phyloP scores from a whole-genome alignment of 2,797 vertebrate genomes.

The Pseudochirops corinnae region DNA sequence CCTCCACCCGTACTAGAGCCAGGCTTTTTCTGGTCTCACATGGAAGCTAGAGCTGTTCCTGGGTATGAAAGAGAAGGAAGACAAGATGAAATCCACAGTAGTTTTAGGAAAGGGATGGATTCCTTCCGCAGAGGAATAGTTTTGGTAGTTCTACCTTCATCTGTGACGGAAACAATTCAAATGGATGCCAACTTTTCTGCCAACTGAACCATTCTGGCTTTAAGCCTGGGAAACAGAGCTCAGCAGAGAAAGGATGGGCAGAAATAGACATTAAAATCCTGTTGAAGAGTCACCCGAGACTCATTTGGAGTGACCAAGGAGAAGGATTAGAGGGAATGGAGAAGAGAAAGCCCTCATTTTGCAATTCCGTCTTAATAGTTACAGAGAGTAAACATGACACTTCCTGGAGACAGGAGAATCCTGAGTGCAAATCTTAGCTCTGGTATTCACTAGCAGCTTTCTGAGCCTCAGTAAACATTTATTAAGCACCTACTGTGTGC shows the following conservation, averaged over 20 bases:
- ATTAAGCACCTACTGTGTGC: neutral
- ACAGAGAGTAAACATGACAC: neutral
- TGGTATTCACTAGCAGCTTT: neutral
- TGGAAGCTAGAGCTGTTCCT: slow-evolving; percentile 1
- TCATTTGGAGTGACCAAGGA: neutral
- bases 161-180: neutral
- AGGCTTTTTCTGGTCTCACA: slow-evolving; percentile 9
- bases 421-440: neutral
- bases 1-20: neutral
- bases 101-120: neutral
- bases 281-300: neutral
- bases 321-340: neutral
- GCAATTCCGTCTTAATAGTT: neutral
- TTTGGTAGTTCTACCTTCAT: neutral
- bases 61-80: neutral
- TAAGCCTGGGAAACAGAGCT: neutral
- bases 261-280: neutral
- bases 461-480: neutral
- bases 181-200: neutral
- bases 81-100: neutral
- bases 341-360: neutral
- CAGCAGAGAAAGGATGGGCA: neutral
- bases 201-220: neutral
- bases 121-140: neutral
- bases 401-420: neutral